A percentile compares a stretch with the other conserved stretches of the same genome.
Evolutionary conservation across 2,888 invertebrate species (phyloP).

Genomic region (Caenorhabditis sp.): DNA sequence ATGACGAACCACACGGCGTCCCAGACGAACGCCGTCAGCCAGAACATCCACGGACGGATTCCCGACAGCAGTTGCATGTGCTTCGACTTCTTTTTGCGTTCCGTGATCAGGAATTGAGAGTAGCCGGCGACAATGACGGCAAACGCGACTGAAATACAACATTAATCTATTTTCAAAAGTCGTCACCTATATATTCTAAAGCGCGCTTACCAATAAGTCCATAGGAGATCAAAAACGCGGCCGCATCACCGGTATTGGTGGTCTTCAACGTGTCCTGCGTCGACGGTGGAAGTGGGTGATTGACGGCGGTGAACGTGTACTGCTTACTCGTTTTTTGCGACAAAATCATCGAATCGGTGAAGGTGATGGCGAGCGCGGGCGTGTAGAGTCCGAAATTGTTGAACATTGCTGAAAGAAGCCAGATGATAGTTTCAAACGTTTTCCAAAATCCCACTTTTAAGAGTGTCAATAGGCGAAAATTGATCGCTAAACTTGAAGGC

Average conservation of each 20-base stretch:
- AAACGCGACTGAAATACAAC: conserved; percentile 55
- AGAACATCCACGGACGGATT: conserved; percentile 73
- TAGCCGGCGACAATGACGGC: conserved; percentile 65
- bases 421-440: background rate
- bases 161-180: background rate
- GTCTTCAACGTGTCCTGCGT: conserved; percentile 67
- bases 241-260: conserved; percentile 28
- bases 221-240: conserved; percentile 48
- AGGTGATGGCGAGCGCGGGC: conserved; percentile 64
- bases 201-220: conserved; percentile 44
- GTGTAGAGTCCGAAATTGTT: conserved; percentile 71
- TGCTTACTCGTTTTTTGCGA: conserved; percentile 31
- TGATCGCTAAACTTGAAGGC: background rate
- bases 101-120: conserved; percentile 71
- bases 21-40: conserved; percentile 72
- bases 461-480: background rate
- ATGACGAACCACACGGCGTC: conserved; percentile 69
- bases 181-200: too few species aligned
- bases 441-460: conserved; percentile 26
- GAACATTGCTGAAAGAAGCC: conserved; percentile 52
- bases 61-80: conserved; percentile 75
- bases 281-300: conserved; percentile 71
- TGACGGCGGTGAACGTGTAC: conserved; percentile 57
- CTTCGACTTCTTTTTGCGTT: conserved; percentile 74
- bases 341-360: conserved; percentile 65